These are phyloP conservation scores for Neomorphus geoffroyi DNA, from an alignment of 2,797 vertebrate genomes.

Conservation along the genomic window DNA sequence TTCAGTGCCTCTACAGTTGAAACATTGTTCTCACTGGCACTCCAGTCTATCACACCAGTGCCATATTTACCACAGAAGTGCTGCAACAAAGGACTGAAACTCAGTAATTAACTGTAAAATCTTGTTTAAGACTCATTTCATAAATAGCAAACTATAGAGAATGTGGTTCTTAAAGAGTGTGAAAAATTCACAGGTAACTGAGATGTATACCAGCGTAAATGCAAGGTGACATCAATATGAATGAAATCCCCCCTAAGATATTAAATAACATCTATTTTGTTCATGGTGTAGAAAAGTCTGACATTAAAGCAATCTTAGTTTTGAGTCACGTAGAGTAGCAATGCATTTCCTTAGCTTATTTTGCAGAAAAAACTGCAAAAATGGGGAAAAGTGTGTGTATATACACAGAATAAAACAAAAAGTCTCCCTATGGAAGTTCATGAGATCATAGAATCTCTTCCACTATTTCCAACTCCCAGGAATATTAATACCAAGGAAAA, in stretches of 20 bases:
- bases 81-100: neutral
- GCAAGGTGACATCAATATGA: neutral
- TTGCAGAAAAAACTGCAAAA: neutral
- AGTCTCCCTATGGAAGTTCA: neutral
- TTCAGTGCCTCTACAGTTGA: neutral
- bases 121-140: neutral
- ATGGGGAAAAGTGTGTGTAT: neutral
- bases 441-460: neutral
- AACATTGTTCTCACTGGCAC: rapidly evolving
- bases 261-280: neutral
- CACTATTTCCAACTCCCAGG: neutral
- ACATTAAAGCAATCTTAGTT: neutral
- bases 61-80: neutral
- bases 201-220: neutral
- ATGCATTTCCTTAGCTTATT: neutral
- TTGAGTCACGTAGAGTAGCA: neutral
- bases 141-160: neutral
- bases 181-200: neutral
- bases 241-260: neutral
- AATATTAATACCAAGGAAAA: neutral
- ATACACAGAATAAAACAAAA: neutral
- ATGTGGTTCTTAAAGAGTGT: neutral
- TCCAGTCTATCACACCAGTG: neutral
- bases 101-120: neutral
- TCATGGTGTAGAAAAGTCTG: neutral